These are phyloP conservation scores for Jacana jacana DNA, from an alignment of 2,113 vertebrate species.

Conservation along the genomic window DNA sequence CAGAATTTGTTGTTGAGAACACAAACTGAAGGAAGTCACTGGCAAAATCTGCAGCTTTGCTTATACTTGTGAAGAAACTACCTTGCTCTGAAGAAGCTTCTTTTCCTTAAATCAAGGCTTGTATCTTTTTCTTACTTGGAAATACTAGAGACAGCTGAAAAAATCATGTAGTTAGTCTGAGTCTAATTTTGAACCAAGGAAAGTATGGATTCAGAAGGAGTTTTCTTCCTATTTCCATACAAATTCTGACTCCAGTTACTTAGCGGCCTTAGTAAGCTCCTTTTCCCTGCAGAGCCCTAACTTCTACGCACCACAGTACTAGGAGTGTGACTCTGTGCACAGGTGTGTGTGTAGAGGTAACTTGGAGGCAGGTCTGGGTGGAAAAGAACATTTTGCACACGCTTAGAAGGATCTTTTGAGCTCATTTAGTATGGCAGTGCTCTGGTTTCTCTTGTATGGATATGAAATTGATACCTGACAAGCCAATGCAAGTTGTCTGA, in stretches of 20 bases:
- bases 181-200: background rate
- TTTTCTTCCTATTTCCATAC: background rate
- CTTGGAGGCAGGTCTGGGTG: background rate
- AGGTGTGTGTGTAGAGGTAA: background rate
- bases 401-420: background rate
- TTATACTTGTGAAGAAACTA: background rate
- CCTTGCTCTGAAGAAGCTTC: background rate
- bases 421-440: background rate
- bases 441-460: background rate
- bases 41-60: background rate
- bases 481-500: background rate
- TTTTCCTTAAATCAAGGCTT: background rate
- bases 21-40: background rate
- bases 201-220: background rate
- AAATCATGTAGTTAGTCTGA: background rate
- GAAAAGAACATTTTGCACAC: background rate
- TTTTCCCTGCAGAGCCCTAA: background rate
- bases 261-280: background rate
- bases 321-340: background rate
- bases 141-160: background rate
- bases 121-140: background rate
- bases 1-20: constrained; percentile 11
- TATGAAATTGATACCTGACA: background rate
- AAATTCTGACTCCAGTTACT: background rate
- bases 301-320: background rate